These are phyloP conservation scores for Chrysomallon squamiferum DNA, from an alignment of 1,140 invertebrate genomes.

Conservation along the genomic window DNA sequence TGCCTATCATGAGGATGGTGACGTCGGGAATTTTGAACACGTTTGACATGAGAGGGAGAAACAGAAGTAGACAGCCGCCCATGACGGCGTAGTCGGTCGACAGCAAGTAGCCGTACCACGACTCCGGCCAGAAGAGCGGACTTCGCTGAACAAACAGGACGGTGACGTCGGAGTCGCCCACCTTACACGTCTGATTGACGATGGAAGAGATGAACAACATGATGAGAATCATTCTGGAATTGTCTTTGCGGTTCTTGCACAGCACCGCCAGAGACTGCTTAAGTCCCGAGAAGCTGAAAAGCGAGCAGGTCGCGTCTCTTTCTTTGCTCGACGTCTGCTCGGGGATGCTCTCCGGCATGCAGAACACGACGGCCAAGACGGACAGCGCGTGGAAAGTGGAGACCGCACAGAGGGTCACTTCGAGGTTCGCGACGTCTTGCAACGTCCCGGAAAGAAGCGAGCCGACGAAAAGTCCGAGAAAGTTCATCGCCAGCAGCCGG, in stretches of 20 bases:
- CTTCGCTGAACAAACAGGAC: conserved; percentile 50
- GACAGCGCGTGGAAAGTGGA: conserved; percentile 36
- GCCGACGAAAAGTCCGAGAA: conserved; percentile 59
- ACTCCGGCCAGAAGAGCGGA: conserved; percentile 56
- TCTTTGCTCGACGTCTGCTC: conserved; percentile 5
- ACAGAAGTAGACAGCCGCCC: conserved; percentile 49
- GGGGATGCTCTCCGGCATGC: conserved; percentile 42
- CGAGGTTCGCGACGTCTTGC: conserved; percentile 41
- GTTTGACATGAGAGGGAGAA: conserved; percentile 53
- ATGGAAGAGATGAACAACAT: conserved; percentile 28
- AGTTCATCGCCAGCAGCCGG: conserved; percentile 59
- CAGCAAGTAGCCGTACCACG: conserved; percentile 59
- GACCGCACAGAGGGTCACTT: conserved; percentile 43
- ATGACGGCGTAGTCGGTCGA: conserved; percentile 59
- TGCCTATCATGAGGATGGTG: conserved; percentile 47
- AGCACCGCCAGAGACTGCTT: conserved; percentile 45
- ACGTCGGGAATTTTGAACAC: conserved; percentile 42
- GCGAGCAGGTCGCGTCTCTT: conserved; percentile 13
- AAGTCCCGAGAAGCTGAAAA: conserved; percentile 43
- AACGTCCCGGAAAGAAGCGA: conserved; percentile 54
- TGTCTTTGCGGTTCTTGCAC: conserved; percentile 29
- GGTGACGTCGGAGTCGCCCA: conserved; percentile 59
- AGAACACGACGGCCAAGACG: conserved; percentile 38
- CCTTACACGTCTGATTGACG: conserved; percentile 46
- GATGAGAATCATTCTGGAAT: conserved; percentile 37